A percentile compares a stretch with the other conserved stretches of the same genome.
These are phyloP conservation scores for Eristalinus sepulchralis DNA, from an alignment of 2,888 invertebrate genomes.

Conservation along the genomic window DNA sequence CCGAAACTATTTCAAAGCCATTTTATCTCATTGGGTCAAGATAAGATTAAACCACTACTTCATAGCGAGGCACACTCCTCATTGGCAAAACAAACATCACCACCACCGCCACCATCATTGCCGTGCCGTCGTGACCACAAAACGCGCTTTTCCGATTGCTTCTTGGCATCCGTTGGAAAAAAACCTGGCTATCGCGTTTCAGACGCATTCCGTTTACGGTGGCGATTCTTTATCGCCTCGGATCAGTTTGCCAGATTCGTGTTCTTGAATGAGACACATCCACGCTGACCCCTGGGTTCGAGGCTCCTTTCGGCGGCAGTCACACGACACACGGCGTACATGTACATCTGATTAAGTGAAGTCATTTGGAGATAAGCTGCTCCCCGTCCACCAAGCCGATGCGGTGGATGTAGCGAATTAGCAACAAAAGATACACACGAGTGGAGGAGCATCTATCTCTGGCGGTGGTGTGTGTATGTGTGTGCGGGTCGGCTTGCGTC, in stretches of 20 bases:
- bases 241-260: constrained; percentile 12
- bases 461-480: no score
- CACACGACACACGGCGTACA: background rate
- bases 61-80: background rate
- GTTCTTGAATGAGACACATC: background rate
- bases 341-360: background rate
- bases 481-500: background rate
- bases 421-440: background rate
- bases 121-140: background rate
- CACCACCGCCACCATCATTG: background rate
- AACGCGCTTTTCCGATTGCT: background rate
- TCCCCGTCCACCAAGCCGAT: background rate
- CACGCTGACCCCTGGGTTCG: constrained; percentile 39
- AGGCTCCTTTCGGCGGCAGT: constrained; percentile 14
- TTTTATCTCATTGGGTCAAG: constrained; percentile 61
- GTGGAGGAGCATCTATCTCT: background rate
- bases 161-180: background rate
- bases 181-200: background rate
- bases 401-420: background rate
- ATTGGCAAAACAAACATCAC: background rate
- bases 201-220: background rate
- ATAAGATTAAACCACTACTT: constrained; percentile 49
- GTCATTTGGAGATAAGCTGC: background rate
- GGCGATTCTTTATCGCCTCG: constrained; percentile 14
- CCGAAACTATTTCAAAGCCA: constrained; percentile 42